These are phyloP conservation scores for Temnothorax longispinosus DNA, from an alignment of 1,140 invertebrate genomes.

Conservation along the genomic window DNA sequence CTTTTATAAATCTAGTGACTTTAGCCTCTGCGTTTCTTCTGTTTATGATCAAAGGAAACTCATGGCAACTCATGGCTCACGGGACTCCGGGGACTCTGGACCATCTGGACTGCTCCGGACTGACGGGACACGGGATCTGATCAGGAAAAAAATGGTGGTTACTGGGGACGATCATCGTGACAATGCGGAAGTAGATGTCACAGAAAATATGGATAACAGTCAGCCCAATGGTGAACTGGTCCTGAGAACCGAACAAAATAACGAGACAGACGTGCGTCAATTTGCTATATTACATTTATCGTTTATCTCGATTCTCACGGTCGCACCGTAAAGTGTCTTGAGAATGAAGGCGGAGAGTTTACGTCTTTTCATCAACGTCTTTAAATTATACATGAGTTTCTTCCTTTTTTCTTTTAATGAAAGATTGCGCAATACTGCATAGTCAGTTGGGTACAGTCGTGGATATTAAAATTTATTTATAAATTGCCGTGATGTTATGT, in stretches of 20 bases:
- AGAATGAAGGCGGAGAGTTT: neutral
- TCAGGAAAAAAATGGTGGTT: constrained; percentile 70
- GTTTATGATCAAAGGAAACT: neutral
- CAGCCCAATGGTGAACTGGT: constrained; percentile 75
- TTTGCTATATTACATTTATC: neutral
- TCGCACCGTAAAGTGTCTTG: constrained; percentile 2
- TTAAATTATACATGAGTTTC: constrained; percentile 29
- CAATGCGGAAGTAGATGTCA: constrained; percentile 58
- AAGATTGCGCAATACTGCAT: neutral
- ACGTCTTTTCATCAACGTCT: neutral
- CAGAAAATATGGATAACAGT: constrained; percentile 70
- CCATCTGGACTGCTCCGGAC: no score
- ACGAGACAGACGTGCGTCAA: constrained; percentile 75
- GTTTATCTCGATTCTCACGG: neutral
- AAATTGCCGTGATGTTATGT: neutral
- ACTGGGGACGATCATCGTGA: constrained; percentile 64
- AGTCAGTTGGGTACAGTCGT: neutral
- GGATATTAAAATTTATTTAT: neutral
- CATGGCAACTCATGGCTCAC: neutral
- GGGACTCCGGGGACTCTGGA: no score
- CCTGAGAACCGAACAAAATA: constrained; percentile 62
- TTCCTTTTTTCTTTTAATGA: constrained; percentile 13
- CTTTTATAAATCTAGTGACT: no score
- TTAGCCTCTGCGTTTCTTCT: no score
- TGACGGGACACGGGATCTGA: constrained; percentile 16